Percentiles rank a stretch among this genome's conserved stretches.
Evolutionary conservation across 2,113 vertebrate genomes (phyloP).

Genomic region (Tragelaphus scriptus): DNA sequence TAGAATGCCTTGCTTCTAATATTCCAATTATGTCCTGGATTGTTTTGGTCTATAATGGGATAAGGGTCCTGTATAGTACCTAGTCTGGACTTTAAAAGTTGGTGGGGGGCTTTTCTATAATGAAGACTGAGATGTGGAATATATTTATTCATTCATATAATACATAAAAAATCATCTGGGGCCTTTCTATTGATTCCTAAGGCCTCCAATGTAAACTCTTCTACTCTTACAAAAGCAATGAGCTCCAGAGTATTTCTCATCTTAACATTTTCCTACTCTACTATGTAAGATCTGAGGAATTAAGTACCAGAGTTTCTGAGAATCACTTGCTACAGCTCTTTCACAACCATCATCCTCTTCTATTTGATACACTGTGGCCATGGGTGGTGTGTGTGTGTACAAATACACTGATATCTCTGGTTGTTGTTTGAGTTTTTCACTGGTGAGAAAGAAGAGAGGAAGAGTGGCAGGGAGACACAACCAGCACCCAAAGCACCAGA

Average conservation of each 20-base stretch:
- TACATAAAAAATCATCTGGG: background rate
- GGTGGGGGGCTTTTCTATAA: background rate
- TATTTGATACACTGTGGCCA: background rate
- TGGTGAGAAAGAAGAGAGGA: background rate
- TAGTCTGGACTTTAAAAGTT: background rate
- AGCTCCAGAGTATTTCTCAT: background rate
- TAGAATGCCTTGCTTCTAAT: background rate
- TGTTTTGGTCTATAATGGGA: background rate
- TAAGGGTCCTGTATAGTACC: background rate
- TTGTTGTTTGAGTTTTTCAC: background rate
- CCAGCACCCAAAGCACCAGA: background rate
- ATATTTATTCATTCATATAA: background rate
- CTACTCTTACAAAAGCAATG: background rate
- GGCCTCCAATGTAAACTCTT: background rate
- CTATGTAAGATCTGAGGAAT: background rate
- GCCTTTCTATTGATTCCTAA: background rate
- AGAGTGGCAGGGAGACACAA: background rate
- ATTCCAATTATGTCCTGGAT: background rate
- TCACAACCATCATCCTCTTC: background rate
- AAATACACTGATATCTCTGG: background rate
- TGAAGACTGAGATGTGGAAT: background rate
- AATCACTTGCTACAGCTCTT: background rate
- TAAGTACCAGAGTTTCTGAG: background rate
- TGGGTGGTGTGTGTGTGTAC: background rate
- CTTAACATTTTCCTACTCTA: background rate